These are phyloP conservation scores for Ameiurus melas DNA, from an alignment of 2,113 vertebrate genomes.

Conservation along the genomic window DNA sequence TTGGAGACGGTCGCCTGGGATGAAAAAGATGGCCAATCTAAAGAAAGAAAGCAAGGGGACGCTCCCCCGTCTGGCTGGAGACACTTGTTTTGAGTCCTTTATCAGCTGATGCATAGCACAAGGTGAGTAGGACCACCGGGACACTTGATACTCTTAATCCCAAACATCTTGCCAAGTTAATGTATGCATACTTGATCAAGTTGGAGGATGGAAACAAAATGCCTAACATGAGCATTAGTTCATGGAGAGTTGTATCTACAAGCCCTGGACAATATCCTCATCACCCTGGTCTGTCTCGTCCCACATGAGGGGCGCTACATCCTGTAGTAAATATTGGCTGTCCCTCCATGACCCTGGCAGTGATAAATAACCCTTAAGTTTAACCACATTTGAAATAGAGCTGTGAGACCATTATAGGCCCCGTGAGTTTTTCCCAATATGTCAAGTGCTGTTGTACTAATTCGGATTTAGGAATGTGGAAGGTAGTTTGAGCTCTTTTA, in stretches of 20 bases:
- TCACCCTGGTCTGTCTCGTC: constrained; percentile 41
- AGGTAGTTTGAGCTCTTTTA: constrained; percentile 31
- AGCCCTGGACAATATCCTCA: constrained; percentile 46
- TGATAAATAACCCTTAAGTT: constrained; percentile 76
- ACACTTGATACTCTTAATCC: constrained; percentile 31
- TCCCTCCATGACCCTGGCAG: constrained; percentile 65
- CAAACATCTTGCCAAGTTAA: constrained; percentile 9
- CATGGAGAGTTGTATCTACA: neutral
- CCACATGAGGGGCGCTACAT: constrained; percentile 58
- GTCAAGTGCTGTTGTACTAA: constrained; percentile 62
- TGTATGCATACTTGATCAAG: neutral
- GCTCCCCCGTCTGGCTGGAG: constrained; percentile 41
- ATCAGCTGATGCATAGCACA: constrained; percentile 61
- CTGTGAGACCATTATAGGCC: constrained; percentile 68
- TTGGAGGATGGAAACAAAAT: neutral
- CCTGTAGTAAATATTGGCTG: constrained; percentile 72
- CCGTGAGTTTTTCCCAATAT: constrained; percentile 72
- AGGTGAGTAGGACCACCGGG: constrained; percentile 13
- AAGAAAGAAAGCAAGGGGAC: constrained; percentile 52
- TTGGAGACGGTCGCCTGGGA: constrained; percentile 62
- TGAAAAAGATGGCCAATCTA: constrained; percentile 67
- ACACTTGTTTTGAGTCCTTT: constrained; percentile 59
- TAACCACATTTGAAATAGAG: constrained; percentile 76
- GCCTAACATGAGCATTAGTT: neutral
- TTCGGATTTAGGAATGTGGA: constrained; percentile 48